Evolutionary conservation across 2,888 invertebrate species (phyloP).

Genomic region (Calameuta filiformis): DNA sequence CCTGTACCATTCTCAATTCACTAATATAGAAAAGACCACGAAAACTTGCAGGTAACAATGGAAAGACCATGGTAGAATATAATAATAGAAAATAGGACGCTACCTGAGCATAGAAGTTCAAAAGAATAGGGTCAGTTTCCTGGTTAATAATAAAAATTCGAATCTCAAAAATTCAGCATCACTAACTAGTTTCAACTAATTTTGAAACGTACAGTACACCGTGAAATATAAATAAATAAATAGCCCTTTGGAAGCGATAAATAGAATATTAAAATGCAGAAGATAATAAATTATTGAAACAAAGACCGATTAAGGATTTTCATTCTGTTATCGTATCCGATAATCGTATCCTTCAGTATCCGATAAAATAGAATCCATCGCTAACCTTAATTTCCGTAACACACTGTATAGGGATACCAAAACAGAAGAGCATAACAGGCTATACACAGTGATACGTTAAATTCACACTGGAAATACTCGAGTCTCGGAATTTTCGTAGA

Average conservation of each 20-base stretch:
- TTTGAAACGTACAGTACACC: not conserved
- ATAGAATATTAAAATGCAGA: not conserved
- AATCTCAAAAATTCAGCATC: not conserved
- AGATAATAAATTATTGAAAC: not conserved
- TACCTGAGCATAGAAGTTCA: not conserved
- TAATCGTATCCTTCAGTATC: slow-evolving; percentile 26
- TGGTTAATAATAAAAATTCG: not conserved
- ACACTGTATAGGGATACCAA: not conserved
- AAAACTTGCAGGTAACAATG: not conserved
- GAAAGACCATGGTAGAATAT: not conserved
- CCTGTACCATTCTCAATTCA: not conserved
- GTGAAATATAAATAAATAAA: not conserved
- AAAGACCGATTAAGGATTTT: slow-evolving; percentile 10
- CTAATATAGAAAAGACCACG: not conserved
- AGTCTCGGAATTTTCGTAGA: not conserved
- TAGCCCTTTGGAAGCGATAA: not conserved
- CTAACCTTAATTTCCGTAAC: not conserved
- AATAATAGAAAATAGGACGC: not conserved
- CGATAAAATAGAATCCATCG: not conserved
- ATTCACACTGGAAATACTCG: not conserved
- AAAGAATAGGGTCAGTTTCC: not conserved
- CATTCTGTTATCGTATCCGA: slow-evolving; percentile 44
- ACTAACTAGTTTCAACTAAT: not conserved
- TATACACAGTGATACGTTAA: not conserved
- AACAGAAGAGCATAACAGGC: not conserved